These are phyloP conservation scores for Clarias pachynema DNA, from an alignment of 2,797 vertebrate genomes.

Conservation along the genomic window DNA sequence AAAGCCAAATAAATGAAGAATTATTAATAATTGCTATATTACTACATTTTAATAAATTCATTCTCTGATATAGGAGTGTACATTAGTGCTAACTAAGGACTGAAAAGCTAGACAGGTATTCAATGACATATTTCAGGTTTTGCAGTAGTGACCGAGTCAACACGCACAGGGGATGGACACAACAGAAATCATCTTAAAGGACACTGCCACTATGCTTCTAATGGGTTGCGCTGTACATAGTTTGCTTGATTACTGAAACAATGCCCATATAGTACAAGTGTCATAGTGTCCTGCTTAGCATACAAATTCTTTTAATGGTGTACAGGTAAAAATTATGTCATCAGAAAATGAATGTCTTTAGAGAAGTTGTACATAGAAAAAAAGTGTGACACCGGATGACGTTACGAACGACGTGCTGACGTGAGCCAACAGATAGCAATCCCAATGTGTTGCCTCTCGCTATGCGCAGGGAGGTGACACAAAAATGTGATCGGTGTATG, in stretches of 20 bases:
- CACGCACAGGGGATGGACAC: background rate
- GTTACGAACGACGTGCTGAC: too few relatives aligned
- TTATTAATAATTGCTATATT: too few relatives aligned
- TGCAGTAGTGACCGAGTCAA: background rate
- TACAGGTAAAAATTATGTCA: too few relatives aligned
- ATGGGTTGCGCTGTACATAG: too few relatives aligned
- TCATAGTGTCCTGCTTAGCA: too few relatives aligned
- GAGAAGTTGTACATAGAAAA: too few relatives aligned
- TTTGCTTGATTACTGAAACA: background rate
- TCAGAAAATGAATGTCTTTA: too few relatives aligned
- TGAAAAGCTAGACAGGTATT: background rate
- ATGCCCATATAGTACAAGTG: background rate
- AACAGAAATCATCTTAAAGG: background rate
- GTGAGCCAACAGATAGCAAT: too few relatives aligned
- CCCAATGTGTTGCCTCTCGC: too few relatives aligned
- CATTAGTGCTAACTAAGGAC: background rate
- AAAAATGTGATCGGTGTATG: background rate
- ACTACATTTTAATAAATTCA: background rate
- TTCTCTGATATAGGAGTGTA: background rate
- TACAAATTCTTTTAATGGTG: too few relatives aligned
- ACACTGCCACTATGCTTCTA: background rate
- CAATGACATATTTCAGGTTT: background rate
- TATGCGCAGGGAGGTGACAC: too few relatives aligned
- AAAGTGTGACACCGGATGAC: too few relatives aligned
- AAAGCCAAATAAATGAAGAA: background rate